phyloP scores from a whole-genome alignment of 2,113 vertebrate genomes.

The Orthochromis malagaraziensis region DNA sequence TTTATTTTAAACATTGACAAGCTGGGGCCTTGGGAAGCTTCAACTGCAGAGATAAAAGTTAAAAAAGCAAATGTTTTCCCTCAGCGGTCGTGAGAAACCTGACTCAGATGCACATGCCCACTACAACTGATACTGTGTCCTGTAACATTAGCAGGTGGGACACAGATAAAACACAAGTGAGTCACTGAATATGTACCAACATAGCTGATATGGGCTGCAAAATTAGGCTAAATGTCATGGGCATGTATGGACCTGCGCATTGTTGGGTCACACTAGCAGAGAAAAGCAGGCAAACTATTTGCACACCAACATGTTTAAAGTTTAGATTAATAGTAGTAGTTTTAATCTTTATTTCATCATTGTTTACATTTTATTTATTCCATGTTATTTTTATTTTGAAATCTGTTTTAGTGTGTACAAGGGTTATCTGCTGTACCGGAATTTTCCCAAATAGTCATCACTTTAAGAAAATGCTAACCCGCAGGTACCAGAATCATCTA shows the following conservation, averaged over 20 bases:
- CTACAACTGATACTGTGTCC: constrained; percentile 38
- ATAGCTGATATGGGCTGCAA: not conserved
- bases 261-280: not conserved
- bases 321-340: not conserved
- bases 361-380: not conserved
- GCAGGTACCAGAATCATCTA: constrained; percentile 85
- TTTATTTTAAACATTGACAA: not conserved
- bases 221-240: constrained; percentile 1
- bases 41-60: not conserved
- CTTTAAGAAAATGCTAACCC: not conserved
- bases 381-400: not conserved
- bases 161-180: not conserved
- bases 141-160: not conserved
- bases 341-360: not conserved
- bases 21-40: not conserved
- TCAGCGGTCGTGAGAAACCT: constrained; percentile 29
- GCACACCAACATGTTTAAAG: not conserved
- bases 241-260: not conserved
- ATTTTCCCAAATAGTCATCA: not conserved
- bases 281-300: not conserved
- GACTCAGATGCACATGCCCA: constrained; percentile 13
- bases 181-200: not conserved
- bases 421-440: not conserved
- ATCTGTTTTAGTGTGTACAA: not conserved
- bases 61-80: not conserved